Conservation (phyloP, 2,113 vertebrate genomes). For the Spea bombifrons region DNA sequence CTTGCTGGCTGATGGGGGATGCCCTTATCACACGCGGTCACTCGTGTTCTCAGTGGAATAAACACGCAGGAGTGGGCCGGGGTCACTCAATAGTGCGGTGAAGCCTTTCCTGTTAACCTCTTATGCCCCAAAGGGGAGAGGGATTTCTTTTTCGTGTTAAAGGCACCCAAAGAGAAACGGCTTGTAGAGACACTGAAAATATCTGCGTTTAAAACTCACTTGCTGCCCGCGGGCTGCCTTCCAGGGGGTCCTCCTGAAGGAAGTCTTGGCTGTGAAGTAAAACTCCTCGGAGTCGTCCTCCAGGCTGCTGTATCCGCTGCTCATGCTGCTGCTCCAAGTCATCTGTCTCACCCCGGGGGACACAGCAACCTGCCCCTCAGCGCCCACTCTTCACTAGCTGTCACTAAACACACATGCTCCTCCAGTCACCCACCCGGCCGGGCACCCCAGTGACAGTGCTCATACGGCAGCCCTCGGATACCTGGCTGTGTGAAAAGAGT, state of each 20-base stretch:
- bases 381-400: not conserved
- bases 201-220: conserved; percentile 55
- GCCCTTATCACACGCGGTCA: too few species aligned
- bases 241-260: conserved; percentile 82
- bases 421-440: conserved; percentile 32
- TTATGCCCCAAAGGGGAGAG: too few species aligned
- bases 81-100: too few species aligned
- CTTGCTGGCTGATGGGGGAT: too few species aligned
- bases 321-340: conserved; percentile 92
- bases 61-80: too few species aligned
- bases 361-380: too few species aligned
- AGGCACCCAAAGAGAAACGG: not conserved
- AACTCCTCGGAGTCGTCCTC: conserved; percentile 93
- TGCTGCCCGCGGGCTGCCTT: conserved; percentile 73
- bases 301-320: conserved; percentile 95
- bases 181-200: not conserved
- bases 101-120: too few species aligned
- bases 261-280: conserved; percentile 95
- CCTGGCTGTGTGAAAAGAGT: too few species aligned
- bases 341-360: conserved; percentile 59
- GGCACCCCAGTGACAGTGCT: conserved; percentile 44
- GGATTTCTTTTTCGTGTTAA: too few species aligned
- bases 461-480: not conserved
- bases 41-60: too few species aligned
- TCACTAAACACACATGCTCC: conserved; percentile 10